Evolutionary conservation across 2,797 vertebrate genomes (phyloP).

Genomic region (Brotula barbata): DNA sequence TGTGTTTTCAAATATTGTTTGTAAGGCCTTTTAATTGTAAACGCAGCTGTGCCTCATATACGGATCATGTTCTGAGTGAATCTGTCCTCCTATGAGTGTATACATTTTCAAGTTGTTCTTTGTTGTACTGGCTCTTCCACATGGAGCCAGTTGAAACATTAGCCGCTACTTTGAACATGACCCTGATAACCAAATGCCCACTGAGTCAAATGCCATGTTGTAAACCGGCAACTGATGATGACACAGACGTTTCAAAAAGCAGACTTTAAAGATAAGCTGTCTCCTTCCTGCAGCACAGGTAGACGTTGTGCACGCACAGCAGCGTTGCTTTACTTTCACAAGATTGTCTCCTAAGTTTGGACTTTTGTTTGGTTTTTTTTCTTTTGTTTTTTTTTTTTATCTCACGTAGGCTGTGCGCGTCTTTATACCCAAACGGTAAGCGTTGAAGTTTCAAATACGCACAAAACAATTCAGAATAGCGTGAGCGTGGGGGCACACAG

Average conservation of each 20-base stretch:
- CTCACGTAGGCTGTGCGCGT: neutral
- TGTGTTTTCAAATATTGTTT: too few species aligned
- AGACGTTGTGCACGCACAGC: slow-evolving; percentile 8
- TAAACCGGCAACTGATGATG: slow-evolving; percentile 71
- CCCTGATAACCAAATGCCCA: slow-evolving; percentile 77
- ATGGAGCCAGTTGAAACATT: slow-evolving; percentile 56
- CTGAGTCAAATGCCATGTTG: slow-evolving; percentile 65
- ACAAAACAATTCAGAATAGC: slow-evolving; percentile 1
- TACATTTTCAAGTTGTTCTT: neutral
- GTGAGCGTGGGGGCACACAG: slow-evolving; percentile 13
- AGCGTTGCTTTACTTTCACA: slow-evolving; percentile 19
- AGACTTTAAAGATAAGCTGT: slow-evolving; percentile 56
- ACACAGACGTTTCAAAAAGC: slow-evolving; percentile 64
- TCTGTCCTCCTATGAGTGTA: too few species aligned
- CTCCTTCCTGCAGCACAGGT: slow-evolving; percentile 36
- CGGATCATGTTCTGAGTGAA: too few species aligned
- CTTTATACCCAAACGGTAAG: neutral
- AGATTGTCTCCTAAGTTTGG: neutral
- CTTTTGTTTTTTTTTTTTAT: neutral
- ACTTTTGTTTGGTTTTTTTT: neutral
- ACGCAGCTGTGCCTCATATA: too few species aligned
- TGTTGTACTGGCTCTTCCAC: slow-evolving; percentile 14
- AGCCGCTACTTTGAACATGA: slow-evolving; percentile 79
- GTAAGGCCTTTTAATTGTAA: too few species aligned
- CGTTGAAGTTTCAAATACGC: slow-evolving; percentile 1